These are phyloP conservation scores for Tapera naevia DNA, from an alignment of 2,797 vertebrate genomes.

Conservation along the genomic window DNA sequence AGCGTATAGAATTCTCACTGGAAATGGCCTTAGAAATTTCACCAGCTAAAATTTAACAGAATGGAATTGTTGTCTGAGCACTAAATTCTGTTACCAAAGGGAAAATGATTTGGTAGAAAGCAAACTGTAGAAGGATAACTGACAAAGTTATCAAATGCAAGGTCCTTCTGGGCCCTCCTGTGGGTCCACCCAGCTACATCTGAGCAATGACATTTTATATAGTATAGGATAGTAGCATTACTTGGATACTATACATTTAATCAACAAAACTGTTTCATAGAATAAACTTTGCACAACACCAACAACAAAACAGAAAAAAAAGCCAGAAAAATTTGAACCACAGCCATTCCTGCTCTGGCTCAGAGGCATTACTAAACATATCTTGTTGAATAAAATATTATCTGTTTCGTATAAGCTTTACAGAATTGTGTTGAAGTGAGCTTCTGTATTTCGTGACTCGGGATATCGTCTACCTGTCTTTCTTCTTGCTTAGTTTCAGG, in stretches of 20 bases:
- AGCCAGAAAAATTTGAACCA: background rate
- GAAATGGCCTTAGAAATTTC: background rate
- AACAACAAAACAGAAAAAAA: background rate
- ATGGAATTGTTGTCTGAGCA: background rate
- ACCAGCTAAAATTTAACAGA: background rate
- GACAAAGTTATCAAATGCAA: background rate
- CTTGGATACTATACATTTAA: background rate
- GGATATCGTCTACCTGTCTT: background rate
- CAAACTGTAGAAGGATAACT: background rate
- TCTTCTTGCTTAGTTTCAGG: background rate
- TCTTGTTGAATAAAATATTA: background rate
- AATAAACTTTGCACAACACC: background rate
- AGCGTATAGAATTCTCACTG: background rate
- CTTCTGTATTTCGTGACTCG: background rate
- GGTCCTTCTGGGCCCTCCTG: background rate
- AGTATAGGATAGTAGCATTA: background rate
- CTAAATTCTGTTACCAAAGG: background rate
- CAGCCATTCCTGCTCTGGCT: background rate
- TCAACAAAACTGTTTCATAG: background rate
- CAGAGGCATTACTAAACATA: background rate
- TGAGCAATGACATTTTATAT: background rate
- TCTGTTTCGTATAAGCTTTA: background rate
- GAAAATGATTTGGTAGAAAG: background rate
- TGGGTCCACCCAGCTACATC: background rate
- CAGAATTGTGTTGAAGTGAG: background rate